Evolutionary conservation across 2,888 invertebrate species (phyloP), one percentile per base, ranked within the genome.

Genomic region (Nomada flava): DNA sequence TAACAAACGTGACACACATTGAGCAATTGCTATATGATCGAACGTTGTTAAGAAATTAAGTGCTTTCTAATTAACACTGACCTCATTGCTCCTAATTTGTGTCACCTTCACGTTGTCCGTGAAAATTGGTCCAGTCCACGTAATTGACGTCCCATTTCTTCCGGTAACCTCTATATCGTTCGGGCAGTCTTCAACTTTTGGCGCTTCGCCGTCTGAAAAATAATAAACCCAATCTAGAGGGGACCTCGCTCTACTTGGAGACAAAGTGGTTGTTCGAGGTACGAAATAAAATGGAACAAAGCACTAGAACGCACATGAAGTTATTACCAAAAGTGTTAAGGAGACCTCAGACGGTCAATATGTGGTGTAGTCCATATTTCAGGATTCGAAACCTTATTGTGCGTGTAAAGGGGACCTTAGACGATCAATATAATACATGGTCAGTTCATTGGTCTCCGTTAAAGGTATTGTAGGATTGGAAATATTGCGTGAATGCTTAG

Each of bases 81-180:
- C 94, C 92, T 94, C 92, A 75, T 93, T 94, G 84, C 93, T 93
- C 79, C 91, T 92, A 65, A 94, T 90, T 71, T 92, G 91, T 50
- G 93, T 92, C 53, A 95, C 94, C 82, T 94, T 93, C 53, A 95
- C 94, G 83, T 95, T 95, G 89, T 95, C 95, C 55, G 92, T 92
- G 87, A 95, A 95, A 65, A 91, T 91, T 7, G 95, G 95, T 76
- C 95, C 95, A 26, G 89, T 91, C 95, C 95, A 95, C 13, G 91
- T 90, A 71, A 94, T 94, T 15, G 92, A 88, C 13, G 93, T 92
- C 26, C 92, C 91, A 72, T 93, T 93, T 68, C 87, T 91, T 52
- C 93, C 93, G 2, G 90, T 92, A 5, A 92, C 89, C 70, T 90
- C 89, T 53, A 94, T 92, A 84, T 94, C 90, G 52, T 93, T 92